Percentiles rank a stretch among this genome's conserved stretches.
These are phyloP conservation scores for Macropus fuliginosus DNA, from an alignment of 2,797 vertebrate genomes.

Conservation along the genomic window DNA sequence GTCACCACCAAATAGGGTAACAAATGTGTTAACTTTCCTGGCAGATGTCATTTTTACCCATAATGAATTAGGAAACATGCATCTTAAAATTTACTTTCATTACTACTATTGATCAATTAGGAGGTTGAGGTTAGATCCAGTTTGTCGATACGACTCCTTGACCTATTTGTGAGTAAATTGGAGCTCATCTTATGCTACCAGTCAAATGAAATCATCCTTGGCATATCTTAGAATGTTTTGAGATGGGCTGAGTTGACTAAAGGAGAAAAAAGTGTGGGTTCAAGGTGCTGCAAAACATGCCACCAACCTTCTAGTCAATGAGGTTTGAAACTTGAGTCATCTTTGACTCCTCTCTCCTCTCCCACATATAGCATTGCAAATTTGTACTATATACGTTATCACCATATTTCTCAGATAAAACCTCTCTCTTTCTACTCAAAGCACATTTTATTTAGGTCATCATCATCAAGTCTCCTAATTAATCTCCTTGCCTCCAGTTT, in stretches of 20 bases:
- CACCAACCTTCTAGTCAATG: not conserved
- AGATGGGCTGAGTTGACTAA: conserved; percentile 46
- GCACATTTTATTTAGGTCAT: not conserved
- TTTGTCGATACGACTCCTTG: conserved; percentile 59
- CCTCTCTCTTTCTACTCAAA: not conserved
- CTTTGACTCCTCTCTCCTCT: not conserved
- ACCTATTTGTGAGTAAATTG: conserved; percentile 72
- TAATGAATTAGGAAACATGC: conserved; percentile 35
- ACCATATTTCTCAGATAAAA: not conserved
- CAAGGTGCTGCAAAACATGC: not conserved
- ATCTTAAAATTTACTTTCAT: conserved; percentile 61
- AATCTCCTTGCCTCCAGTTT: not conserved
- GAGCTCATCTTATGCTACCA: conserved; percentile 72
- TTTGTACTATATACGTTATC: not conserved
- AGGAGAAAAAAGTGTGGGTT: conserved; percentile 14
- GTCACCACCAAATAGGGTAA: conserved; percentile 55
- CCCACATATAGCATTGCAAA: not conserved
- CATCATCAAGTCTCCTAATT: not conserved
- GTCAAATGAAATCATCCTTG: conserved; percentile 68
- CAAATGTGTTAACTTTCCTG: conserved; percentile 60
- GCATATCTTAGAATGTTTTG: conserved; percentile 73
- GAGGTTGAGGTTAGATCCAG: conserved; percentile 48
- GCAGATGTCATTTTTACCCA: conserved; percentile 30
- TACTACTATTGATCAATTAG: conserved; percentile 68
- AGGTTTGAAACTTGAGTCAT: not conserved